A percentile compares a stretch with the other conserved stretches of the same genome.
These are phyloP conservation scores for Mantis religiosa DNA, from an alignment of 2,888 invertebrate species.

Conservation along the genomic window DNA sequence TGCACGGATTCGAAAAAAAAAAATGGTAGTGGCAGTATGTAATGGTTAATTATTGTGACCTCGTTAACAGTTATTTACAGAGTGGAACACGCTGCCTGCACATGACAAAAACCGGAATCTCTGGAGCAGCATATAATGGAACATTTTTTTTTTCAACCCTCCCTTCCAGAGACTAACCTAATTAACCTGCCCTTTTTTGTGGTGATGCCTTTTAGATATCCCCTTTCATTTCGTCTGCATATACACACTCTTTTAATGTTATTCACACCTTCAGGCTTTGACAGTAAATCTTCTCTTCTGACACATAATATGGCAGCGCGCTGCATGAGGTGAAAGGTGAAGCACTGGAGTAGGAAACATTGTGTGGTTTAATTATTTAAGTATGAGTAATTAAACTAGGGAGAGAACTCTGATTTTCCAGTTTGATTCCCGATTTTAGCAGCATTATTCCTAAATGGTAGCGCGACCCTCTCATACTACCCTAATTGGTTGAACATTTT, in stretches of 20 bases:
- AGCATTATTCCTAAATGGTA: too few species aligned
- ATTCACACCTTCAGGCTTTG: not conserved
- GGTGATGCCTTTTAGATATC: not conserved
- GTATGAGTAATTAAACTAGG: too few species aligned
- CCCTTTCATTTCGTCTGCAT: not conserved
- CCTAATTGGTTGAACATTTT: too few species aligned
- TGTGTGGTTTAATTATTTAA: too few species aligned
- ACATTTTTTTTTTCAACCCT: not conserved
- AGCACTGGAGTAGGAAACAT: not conserved
- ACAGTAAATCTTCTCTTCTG: not conserved
- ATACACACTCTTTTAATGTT: not conserved
- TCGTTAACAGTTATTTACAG: conserved; percentile 3
- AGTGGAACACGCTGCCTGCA: not conserved
- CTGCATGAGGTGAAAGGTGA: not conserved
- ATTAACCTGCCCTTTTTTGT: not conserved
- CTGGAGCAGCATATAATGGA: not conserved
- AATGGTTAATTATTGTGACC: not conserved
- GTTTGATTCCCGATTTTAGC: too few species aligned
- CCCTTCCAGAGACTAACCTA: not conserved
- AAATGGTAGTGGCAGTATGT: not conserved
- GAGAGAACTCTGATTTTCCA: too few species aligned
- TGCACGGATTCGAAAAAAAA: not conserved
- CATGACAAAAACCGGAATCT: not conserved
- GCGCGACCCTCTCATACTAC: too few species aligned
- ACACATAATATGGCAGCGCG: not conserved